phyloP scores from a whole-genome alignment of 1,140 invertebrate genomes.

The Magallana gigas region DNA sequence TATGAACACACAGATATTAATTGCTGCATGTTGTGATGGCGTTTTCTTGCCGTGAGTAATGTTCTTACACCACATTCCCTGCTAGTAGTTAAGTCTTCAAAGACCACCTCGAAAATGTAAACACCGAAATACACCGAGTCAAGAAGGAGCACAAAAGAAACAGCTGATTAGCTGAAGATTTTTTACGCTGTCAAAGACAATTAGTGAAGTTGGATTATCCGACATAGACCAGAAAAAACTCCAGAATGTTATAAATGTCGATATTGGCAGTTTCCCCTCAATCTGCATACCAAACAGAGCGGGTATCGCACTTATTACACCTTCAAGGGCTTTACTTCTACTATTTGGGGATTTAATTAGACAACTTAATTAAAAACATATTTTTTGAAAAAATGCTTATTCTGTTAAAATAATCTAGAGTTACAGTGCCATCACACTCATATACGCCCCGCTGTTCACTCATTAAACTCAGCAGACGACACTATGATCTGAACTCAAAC shows the following conservation, averaged over 20 bases:
- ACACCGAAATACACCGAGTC: no score
- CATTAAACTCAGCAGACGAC: conserved; percentile 31
- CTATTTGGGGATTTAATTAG: background rate
- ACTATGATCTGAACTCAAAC: background rate
- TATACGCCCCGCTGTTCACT: background rate
- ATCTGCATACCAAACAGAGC: conserved; percentile 3
- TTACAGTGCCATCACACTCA: background rate
- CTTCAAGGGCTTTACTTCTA: background rate
- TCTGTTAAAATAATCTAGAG: no score
- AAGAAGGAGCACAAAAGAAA: background rate
- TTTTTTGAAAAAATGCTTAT: no score
- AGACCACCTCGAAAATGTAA: background rate
- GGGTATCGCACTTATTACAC: conserved; percentile 28
- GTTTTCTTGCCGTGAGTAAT: background rate
- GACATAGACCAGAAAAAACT: background rate
- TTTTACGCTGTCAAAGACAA: conserved; percentile 1
- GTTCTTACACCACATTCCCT: background rate
- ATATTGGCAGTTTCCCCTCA: background rate
- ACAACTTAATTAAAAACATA: background rate
- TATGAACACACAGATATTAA: no score
- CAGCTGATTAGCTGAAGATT: background rate
- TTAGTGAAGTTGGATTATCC: background rate
- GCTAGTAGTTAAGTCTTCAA: background rate
- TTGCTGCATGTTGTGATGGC: no score
- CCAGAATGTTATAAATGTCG: conserved; percentile 21